These are phyloP conservation scores for Aproaerema taeniolella DNA, from an alignment of 2,888 invertebrate genomes.

Conservation along the genomic window DNA sequence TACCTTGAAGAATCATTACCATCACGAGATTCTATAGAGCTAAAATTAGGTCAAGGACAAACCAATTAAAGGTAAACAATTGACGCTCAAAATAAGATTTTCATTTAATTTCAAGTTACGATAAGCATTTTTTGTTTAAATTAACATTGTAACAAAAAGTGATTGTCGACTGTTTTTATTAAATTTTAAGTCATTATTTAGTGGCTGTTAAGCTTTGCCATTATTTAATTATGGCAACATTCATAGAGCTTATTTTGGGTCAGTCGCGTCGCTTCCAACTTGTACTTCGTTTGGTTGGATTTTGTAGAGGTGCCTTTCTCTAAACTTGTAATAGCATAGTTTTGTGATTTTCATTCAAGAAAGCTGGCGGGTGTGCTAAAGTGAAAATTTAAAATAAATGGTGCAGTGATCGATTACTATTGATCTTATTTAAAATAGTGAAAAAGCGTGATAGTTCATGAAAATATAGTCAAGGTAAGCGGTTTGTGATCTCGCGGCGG, in stretches of 20 bases:
- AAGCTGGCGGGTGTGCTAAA: slow-evolving; percentile 77
- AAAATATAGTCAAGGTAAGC: slow-evolving; percentile 68
- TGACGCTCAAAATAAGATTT: no score
- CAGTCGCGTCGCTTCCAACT: slow-evolving; percentile 69
- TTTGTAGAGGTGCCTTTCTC: slow-evolving; percentile 76
- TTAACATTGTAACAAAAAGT: no score
- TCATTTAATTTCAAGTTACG: no score
- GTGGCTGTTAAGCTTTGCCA: slow-evolving; percentile 45
- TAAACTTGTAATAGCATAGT: slow-evolving; percentile 74
- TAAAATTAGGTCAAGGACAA: slow-evolving; percentile 57
- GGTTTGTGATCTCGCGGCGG: slow-evolving; percentile 37
- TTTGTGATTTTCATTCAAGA: slow-evolving; percentile 72
- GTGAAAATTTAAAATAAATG: slow-evolving; percentile 47
- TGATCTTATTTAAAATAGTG: slow-evolving; percentile 42
- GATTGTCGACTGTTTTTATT: no score
- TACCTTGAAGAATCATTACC: no score
- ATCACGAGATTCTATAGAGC: no score
- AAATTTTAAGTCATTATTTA: background rate
- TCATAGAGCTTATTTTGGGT: slow-evolving; percentile 75
- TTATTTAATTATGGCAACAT: slow-evolving; percentile 61
- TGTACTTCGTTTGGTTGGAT: slow-evolving; percentile 67
- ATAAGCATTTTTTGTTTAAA: no score
- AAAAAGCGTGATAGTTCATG: slow-evolving; percentile 57
- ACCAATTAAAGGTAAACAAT: slow-evolving; percentile 27
- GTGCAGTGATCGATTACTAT: slow-evolving; percentile 40